These are phyloP conservation scores for Aphidius ervi DNA, from an alignment of 1,140 invertebrate genomes.

Conservation along the genomic window DNA sequence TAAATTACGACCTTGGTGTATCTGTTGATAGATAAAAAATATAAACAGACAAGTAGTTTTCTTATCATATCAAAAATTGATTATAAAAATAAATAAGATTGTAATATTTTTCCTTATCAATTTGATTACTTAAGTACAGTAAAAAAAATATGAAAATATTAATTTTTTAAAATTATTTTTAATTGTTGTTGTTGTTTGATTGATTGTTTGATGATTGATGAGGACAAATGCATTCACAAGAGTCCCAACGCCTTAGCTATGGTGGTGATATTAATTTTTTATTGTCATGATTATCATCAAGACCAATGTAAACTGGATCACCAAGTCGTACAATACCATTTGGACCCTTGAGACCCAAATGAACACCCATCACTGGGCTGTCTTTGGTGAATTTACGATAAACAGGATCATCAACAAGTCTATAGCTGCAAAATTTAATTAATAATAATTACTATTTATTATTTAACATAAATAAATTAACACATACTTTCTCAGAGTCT, in stretches of 20 bases:
- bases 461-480: background rate
- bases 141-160: too few species aligned
- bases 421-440: constrained; percentile 38
- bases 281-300: constrained; percentile 30
- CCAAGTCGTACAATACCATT: constrained; percentile 39
- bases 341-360: constrained; percentile 41
- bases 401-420: constrained; percentile 40
- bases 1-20: too few species aligned
- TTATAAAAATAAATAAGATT: too few species aligned
- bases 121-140: too few species aligned
- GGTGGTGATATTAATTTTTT: constrained; percentile 32
- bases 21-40: too few species aligned
- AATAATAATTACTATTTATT: too few species aligned
- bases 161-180: background rate
- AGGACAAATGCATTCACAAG: constrained; percentile 33
- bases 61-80: too few species aligned
- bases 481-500: constrained; percentile 52
- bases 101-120: too few species aligned
- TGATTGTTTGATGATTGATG: background rate
- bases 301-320: constrained; percentile 45
- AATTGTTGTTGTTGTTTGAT: background rate
- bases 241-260: constrained; percentile 48
- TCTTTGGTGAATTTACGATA: constrained; percentile 33
- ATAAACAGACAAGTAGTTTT: too few species aligned
- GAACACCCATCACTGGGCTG: constrained; percentile 49